A percentile compares a stretch with the other conserved stretches of the same genome.
Evolutionary conservation across 2,113 vertebrate genomes (phyloP).

Genomic region (Eleginops maclovinus): DNA sequence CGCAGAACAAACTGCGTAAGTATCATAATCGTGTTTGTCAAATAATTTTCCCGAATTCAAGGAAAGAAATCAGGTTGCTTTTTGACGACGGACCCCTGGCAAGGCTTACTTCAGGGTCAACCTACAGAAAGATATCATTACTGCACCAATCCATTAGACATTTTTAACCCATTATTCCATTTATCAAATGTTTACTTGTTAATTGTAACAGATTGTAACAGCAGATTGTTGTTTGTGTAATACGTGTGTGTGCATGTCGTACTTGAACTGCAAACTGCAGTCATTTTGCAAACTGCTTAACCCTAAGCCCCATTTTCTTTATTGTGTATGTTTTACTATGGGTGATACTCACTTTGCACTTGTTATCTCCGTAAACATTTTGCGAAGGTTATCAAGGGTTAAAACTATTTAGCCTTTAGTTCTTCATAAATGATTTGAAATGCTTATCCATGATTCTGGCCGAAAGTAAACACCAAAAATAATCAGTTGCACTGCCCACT

Average conservation of each 20-base stretch:
- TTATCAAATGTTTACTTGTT: neutral
- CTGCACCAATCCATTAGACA: neutral
- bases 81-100: no score
- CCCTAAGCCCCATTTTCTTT: neutral
- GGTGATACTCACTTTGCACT: slow-evolving; percentile 3
- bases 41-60: no score
- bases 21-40: no score
- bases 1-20: no score
- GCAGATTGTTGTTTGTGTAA: neutral
- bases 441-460: neutral
- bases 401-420: neutral
- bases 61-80: no score
- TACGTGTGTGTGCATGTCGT: neutral
- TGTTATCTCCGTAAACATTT: neutral
- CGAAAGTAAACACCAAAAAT: neutral
- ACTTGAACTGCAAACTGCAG: neutral
- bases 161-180: neutral
- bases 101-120: no score
- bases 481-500: neutral
- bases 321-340: neutral
- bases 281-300: neutral
- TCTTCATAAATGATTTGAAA: neutral
- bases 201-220: neutral
- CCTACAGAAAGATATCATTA: no score
- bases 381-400: neutral